Evolutionary conservation across 1,140 invertebrate genomes (phyloP).

Genomic region (Orussus abietinus): DNA sequence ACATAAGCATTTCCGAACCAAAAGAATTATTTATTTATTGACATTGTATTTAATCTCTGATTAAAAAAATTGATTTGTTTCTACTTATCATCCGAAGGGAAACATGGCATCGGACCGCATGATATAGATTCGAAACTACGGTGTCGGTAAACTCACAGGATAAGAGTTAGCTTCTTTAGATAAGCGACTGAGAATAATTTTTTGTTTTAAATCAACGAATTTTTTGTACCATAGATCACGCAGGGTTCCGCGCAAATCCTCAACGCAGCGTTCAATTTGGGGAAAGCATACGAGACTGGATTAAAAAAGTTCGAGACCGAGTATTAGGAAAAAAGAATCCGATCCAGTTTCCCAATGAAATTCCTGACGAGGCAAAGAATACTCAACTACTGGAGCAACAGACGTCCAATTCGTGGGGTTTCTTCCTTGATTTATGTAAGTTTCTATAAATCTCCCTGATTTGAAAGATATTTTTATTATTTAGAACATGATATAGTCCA

Average conservation of each 20-base stretch:
- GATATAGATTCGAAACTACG: no score
- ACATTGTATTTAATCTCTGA: no score
- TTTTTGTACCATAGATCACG: constrained; percentile 1
- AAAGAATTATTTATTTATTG: no score
- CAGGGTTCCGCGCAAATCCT: constrained; percentile 10
- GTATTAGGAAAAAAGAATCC: constrained; percentile 12
- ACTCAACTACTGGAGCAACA: constrained; percentile 10
- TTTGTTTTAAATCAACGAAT: not conserved
- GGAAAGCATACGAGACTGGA: constrained; percentile 29
- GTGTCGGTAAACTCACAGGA: no score
- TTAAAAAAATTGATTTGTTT: no score
- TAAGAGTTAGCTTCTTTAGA: no score
- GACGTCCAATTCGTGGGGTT: constrained; percentile 14
- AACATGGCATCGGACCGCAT: no score
- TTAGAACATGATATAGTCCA: not conserved
- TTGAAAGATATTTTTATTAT: constrained; percentile 2
- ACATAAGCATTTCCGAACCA: no score
- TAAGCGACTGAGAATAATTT: constrained; percentile 3
- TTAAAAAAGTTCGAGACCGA: constrained; percentile 22
- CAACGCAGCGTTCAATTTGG: constrained; percentile 18
- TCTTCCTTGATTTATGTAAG: constrained; percentile 31
- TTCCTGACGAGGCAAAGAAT: constrained; percentile 7
- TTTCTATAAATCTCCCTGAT: no score
- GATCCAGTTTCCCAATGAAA: not conserved
- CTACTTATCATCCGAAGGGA: no score